A percentile compares a stretch with the other conserved stretches of the same genome.
phyloP scores from a whole-genome alignment of 2,888 invertebrate genomes.

The Pimpla rufipes region DNA sequence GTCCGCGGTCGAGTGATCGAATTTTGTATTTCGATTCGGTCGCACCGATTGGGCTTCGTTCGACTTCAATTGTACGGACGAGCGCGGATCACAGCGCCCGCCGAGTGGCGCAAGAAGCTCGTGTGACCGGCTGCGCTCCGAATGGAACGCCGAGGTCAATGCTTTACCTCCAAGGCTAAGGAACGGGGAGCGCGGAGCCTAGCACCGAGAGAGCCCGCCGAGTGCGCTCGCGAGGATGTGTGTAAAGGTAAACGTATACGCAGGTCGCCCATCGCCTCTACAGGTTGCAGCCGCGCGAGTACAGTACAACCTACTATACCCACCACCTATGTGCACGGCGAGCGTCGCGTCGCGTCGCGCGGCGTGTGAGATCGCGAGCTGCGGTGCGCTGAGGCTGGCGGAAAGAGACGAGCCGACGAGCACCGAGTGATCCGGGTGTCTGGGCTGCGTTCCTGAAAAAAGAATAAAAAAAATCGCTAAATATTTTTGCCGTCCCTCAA shows the following conservation, averaged over 20 bases:
- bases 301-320: conserved; percentile 25
- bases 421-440: too few species aligned
- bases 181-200: conserved; percentile 71
- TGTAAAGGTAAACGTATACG: conserved; percentile 24
- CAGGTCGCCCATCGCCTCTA: conserved; percentile 25
- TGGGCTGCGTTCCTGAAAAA: too few species aligned
- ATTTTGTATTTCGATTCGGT: neutral
- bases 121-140: conserved; percentile 80
- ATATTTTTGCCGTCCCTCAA: neutral
- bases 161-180: conserved; percentile 83
- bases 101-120: conserved; percentile 70
- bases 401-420: too few species aligned
- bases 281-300: conserved; percentile 17
- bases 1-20: neutral
- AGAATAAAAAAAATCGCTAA: neutral
- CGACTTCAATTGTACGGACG: conserved; percentile 7
- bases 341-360: neutral
- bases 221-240: conserved; percentile 1
- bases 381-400: too few species aligned
- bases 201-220: conserved; percentile 29
- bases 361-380: neutral
- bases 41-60: neutral
- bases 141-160: conserved; percentile 82
- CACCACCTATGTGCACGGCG: neutral
- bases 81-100: neutral